phyloP scores from a whole-genome alignment of 2,888 invertebrate species.

The Metallyticus violacea region DNA sequence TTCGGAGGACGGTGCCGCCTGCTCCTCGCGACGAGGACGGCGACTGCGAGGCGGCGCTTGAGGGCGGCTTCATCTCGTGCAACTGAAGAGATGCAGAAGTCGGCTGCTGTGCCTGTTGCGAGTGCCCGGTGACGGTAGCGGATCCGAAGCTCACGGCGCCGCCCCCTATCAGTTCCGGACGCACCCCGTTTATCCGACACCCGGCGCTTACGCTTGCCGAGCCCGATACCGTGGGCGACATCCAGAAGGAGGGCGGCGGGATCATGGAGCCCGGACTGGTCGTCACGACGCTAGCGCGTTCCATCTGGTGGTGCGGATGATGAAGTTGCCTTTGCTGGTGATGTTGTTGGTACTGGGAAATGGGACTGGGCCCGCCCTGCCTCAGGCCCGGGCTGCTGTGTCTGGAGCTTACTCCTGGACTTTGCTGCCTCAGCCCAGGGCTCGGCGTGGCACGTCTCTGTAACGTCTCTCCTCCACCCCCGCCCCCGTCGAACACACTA shows the following conservation, averaged over 20 bases:
- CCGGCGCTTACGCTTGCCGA: conserved; percentile 29
- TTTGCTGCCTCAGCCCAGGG: conserved; percentile 18
- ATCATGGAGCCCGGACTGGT: conserved; percentile 18
- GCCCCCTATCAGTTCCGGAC: conserved; percentile 77
- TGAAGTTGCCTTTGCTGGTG: conserved; percentile 1
- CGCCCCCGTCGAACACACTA: conserved; percentile 42
- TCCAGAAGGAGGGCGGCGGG: conserved; percentile 34
- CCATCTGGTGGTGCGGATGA: conserved; percentile 37
- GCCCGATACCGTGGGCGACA: conserved; percentile 16
- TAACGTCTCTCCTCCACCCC: conserved; percentile 38
- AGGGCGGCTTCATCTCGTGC: conserved; percentile 39
- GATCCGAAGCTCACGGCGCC: conserved; percentile 42
- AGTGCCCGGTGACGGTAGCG: conserved; percentile 41
- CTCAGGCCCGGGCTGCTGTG: conserved; percentile 22
- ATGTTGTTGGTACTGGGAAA: conserved; percentile 37
- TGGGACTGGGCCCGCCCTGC: conserved; percentile 21
- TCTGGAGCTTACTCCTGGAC: conserved; percentile 20
- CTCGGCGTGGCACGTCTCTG: neutral
- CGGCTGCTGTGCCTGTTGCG: conserved; percentile 24
- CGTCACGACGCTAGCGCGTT: conserved; percentile 27
- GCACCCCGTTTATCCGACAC: conserved; percentile 69
- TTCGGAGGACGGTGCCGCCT: conserved; percentile 48
- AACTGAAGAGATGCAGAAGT: conserved; percentile 23
- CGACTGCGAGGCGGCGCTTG: conserved; percentile 37
- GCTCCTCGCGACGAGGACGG: conserved; percentile 37